Evolutionary conservation across 2,797 vertebrate species (phyloP).

Genomic region (Delichon dasypus): DNA sequence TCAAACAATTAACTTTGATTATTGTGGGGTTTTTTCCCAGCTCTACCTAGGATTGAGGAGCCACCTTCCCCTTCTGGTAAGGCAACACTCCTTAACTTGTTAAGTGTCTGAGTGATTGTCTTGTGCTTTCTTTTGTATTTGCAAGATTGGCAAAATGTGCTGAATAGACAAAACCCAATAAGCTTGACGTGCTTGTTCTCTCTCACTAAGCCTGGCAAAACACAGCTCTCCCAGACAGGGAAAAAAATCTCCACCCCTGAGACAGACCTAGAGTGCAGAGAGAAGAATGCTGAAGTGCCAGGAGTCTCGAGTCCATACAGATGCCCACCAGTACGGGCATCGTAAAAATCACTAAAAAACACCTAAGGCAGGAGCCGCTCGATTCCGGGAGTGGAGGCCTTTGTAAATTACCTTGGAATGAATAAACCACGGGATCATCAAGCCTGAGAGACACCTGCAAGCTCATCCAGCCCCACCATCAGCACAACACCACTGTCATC

Average conservation of each 20-base stretch:
- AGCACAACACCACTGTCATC: not conserved
- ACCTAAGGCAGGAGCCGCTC: not conserved
- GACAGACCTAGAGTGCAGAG: not conserved
- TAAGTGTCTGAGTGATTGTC: not conserved
- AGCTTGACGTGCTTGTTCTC: not conserved
- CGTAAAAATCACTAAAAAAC: not conserved
- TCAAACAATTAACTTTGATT: not conserved
- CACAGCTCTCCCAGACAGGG: not conserved
- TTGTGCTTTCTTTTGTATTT: not conserved
- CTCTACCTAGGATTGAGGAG: not conserved
- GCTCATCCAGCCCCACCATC: not conserved
- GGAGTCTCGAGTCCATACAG: not conserved
- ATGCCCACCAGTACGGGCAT: not conserved
- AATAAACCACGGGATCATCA: not conserved
- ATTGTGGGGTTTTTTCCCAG: not conserved
- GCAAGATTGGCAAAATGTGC: not conserved
- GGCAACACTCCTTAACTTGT: not conserved
- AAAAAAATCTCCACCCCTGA: not conserved
- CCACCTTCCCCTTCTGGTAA: conserved; percentile 15
- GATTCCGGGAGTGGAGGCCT: not conserved
- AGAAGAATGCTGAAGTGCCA: not conserved
- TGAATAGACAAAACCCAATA: not conserved
- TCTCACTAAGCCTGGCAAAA: not conserved
- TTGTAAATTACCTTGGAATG: not conserved
- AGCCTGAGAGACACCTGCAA: not conserved